Percentiles rank a stretch among this genome's conserved stretches.
Conservation (phyloP, 2,888 invertebrate genomes). For the Tinea trinotella region DNA sequence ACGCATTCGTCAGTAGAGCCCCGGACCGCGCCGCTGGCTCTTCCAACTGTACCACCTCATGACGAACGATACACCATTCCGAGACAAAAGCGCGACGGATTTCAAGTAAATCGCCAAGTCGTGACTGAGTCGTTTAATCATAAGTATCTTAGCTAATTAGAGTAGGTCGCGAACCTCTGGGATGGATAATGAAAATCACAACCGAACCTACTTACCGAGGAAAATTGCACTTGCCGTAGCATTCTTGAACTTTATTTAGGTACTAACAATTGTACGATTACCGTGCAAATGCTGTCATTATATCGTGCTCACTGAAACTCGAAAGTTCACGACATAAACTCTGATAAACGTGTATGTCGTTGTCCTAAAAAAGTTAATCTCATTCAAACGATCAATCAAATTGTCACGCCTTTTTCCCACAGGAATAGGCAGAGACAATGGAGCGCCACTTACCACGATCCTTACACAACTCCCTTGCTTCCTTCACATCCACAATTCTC, state of each 20-base stretch:
- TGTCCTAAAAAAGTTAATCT: not conserved
- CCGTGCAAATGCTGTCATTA: conserved; percentile 2
- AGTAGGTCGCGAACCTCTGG: conserved; percentile 63
- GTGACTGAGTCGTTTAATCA: conserved; percentile 66
- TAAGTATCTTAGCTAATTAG: conserved; percentile 68
- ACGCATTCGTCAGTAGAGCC: conserved; percentile 29
- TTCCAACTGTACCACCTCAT: conserved; percentile 28
- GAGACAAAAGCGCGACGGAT: conserved; percentile 56
- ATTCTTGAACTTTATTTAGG: conserved; percentile 41
- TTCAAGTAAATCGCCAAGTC: conserved; percentile 63
- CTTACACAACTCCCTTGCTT: no score
- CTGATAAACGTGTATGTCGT: not conserved
- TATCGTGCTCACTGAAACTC: not conserved
- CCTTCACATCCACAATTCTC: no score
- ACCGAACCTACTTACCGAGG: conserved; percentile 54
- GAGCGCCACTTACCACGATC: no score
- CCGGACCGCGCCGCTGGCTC: conserved; percentile 28
- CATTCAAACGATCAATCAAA: no score
- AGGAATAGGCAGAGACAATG: no score
- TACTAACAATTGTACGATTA: conserved; percentile 10
- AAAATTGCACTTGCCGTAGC: conserved; percentile 59
- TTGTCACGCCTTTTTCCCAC: no score
- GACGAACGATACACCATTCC: conserved; percentile 46
- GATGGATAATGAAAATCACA: conserved; percentile 67
- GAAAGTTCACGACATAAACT: not conserved